Conservation (phyloP, 2,797 vertebrate genomes). For the Bovichtus variegatus region DNA sequence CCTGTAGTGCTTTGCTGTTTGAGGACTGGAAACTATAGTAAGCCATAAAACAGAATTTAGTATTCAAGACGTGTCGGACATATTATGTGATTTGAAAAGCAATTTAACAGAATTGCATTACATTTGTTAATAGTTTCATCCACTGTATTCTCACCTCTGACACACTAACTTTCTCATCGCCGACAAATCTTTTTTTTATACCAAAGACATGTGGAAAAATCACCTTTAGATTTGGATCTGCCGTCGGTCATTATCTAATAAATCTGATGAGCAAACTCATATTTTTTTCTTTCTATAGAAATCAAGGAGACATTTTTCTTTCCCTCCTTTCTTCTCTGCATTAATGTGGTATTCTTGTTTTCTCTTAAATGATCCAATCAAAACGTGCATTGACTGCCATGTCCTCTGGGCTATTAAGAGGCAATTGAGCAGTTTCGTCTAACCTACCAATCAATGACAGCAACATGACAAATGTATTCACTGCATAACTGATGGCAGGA, state of each 20-base stretch:
- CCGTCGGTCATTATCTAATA: background rate
- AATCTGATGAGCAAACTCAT: background rate
- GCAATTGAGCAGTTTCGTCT: conserved; percentile 35
- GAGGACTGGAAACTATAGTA: background rate
- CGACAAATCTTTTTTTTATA: conserved; percentile 14
- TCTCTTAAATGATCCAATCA: conserved; percentile 15
- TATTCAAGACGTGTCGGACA: conserved; percentile 4
- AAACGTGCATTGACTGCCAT: conserved; percentile 1
- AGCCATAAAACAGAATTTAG: background rate
- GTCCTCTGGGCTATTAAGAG: conserved; percentile 39
- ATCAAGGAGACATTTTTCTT: background rate
- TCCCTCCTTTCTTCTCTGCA: background rate
- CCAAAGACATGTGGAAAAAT: conserved; percentile 1
- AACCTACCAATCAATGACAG: conserved; percentile 50
- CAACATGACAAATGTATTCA: conserved; percentile 45
- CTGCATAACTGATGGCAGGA: conserved; percentile 38
- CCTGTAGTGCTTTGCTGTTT: background rate
- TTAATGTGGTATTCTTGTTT: conserved; percentile 5
- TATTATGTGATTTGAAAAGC: conserved; percentile 3
- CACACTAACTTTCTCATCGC: conserved; percentile 5
- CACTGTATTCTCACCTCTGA: conserved; percentile 15
- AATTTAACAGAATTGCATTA: background rate
- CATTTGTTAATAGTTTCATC: background rate
- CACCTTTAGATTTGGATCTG: background rate
- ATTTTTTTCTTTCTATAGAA: background rate